Percentiles rank a stretch among this genome's conserved stretches.
phyloP scores from a whole-genome alignment of 1,140 invertebrate genomes.

The Drosophila repletoides region DNA sequence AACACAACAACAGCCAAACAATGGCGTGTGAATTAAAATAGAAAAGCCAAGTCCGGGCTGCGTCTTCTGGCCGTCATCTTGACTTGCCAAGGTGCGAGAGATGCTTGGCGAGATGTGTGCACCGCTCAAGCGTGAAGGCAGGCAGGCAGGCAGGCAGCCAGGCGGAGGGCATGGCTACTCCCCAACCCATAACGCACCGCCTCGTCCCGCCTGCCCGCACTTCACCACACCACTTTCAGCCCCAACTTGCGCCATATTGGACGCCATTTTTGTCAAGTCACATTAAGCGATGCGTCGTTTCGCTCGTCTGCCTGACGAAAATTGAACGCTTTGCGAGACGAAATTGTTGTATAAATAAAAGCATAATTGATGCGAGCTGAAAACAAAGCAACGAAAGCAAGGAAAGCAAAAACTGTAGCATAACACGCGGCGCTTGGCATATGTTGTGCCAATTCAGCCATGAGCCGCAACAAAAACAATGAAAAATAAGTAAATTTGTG shows the following conservation, averaged over 20 bases:
- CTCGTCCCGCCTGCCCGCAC: not conserved
- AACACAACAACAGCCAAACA: slow-evolving; percentile 43
- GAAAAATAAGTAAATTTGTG: not conserved
- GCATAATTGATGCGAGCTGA: slow-evolving; percentile 73
- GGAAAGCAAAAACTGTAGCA: slow-evolving; percentile 21
- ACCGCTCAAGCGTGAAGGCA: slow-evolving; percentile 63
- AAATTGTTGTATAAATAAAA: slow-evolving; percentile 81
- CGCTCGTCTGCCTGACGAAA: slow-evolving; percentile 65
- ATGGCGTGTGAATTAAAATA: slow-evolving; percentile 79
- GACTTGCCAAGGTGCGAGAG: slow-evolving; percentile 60
- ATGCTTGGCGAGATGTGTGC: slow-evolving; percentile 26
- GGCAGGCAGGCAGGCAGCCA: slow-evolving; percentile 1
- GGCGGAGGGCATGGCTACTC: no score
- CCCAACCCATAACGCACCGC: no score
- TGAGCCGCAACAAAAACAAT: slow-evolving; percentile 64
- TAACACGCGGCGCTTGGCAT: slow-evolving; percentile 57
- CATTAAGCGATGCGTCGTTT: slow-evolving; percentile 70
- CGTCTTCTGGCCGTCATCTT: slow-evolving; percentile 64
- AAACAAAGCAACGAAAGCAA: slow-evolving; percentile 30
- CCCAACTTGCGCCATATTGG: slow-evolving; percentile 66
- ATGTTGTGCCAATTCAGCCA: slow-evolving; percentile 75
- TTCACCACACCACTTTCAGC: no score
- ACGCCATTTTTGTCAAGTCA: slow-evolving; percentile 80
- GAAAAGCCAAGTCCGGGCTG: slow-evolving; percentile 55
- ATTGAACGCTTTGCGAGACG: slow-evolving; percentile 52